Base-by-base conservation (phyloP, 2,888 invertebrate species). In the Synergus itoensis region DNA sequence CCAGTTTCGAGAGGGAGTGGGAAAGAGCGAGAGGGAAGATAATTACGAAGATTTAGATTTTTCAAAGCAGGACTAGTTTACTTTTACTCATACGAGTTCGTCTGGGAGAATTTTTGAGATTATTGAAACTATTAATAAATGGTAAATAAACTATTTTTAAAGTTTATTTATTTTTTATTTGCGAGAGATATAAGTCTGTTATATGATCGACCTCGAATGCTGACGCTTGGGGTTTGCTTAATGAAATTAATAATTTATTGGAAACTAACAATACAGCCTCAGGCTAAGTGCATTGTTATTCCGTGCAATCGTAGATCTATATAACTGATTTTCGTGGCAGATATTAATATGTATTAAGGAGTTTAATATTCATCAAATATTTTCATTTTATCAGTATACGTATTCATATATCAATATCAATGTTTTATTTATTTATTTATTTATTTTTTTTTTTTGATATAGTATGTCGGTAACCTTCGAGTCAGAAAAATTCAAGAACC, bases 31-130 rank as follows among this genome's bases (percentile, higher is more conserved):
- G 53, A 73, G 4, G 12, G 48, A 48, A 28, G 28, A 69, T 69
- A 28, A 28, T 69, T 69, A 69, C 28, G 8, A 48, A 48, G 48
- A 48, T 69, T 69, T 69, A 69, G 28, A 65, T 65, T 65, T 65
- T 65, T 65, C 62, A 14, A 28, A 28, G 28, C 62, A 21, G 40
- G 8, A 18, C 40, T 41, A 28, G 7, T 48, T 28, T 69, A 69
- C 48, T 28, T 69, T 69, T 48, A 28, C 69, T 16, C 21, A 16
- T 4, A 21, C 21, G 9, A 28, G 14, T 48, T 48, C 28, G 28
- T 45, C 7, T 43, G n/a, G 48, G 45, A 16, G 28, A 16, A 4
- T n/a, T n/a, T 14, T 14, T 65, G 11, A 65, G 11, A 40, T 5
- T n/a, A 53, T 48, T 48, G n/a, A n/a, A 7, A 36, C 36, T 36